Evolutionary conservation across 2,113 vertebrate species (phyloP).

Genomic region (Tachysurus fulvidraco): DNA sequence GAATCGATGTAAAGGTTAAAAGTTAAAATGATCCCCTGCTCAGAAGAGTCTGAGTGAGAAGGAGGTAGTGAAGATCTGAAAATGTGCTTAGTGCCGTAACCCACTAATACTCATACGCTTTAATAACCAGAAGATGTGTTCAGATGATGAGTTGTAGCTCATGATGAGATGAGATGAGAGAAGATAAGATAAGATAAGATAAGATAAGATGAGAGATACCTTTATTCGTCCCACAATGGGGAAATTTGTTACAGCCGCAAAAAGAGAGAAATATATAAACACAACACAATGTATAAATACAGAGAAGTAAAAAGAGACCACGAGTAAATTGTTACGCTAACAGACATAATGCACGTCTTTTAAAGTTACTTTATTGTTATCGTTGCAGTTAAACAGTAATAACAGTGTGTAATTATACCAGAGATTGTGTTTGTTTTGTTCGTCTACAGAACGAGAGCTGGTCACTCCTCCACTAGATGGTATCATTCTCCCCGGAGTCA

Average conservation of each 20-base stretch:
- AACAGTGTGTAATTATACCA: no score
- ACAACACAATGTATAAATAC: no score
- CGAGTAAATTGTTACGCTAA: no score
- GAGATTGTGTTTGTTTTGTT: neutral
- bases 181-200: no score
- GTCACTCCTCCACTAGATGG: constrained; percentile 83
- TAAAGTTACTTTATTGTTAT: no score
- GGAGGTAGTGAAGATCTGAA: neutral
- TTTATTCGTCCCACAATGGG: no score
- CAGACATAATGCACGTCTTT: no score
- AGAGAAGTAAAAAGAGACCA: neutral
- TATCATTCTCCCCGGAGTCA: constrained; percentile 85
- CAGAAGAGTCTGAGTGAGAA: neutral
- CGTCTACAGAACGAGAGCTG: constrained; percentile 76
- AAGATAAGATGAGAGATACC: no score
- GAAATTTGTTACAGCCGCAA: neutral
- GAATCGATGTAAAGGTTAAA: neutral
- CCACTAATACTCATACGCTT: no score
- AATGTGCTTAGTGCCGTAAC: no score
- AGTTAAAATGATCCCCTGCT: neutral
- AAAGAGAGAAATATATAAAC: no score
- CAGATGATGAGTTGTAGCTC: neutral
- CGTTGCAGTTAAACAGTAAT: no score
- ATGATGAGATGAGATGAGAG: neutral
- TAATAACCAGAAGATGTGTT: neutral